Evolutionary conservation across 2,113 vertebrate species (phyloP), one percentile per base, ranked within the genome.

Genomic region (Aplodontia rufa): DNA sequence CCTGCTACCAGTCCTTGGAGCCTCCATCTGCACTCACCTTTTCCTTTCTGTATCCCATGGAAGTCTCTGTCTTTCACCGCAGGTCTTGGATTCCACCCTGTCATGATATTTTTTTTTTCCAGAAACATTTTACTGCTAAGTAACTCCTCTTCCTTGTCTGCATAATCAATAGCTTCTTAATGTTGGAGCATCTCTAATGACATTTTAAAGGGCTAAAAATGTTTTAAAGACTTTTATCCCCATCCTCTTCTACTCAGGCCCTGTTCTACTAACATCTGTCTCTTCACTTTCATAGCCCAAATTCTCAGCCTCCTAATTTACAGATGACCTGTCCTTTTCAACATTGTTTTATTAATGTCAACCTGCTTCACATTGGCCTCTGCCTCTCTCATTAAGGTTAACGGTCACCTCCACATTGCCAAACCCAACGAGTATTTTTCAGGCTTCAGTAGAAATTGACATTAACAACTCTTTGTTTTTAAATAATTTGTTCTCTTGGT

Each of bases 131-230:
- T 8, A 58, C n/a, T 74, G 45, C 20, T 5, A 79, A 85, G 32
- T 47, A 51, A 47, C 66, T 87, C 37, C 19, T 47, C 22, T 49
- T 17, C 53, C 19, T 75, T 78, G 79, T 49, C 32, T 89, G 19
- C 47, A 40, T 88, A 35, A 55, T 45, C 64, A 87, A 74, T 12
- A 45, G 19, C 17, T 93, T 90, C 49, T 30, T 74, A 66, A 83
- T 1, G 37, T 7, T 72, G 60, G 24, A 22, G 74, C 13, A 62
- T 69, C 88, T 37, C 60, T 22, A 58, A 24, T 40, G 64, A 72
- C 19, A 87, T 53, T 72, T 94, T 64, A 87, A 90, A 45, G 62
- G 37, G 19, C 20, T 74, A 95, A 81, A 92, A 58, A 87, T n/a
- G 14, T 49, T 74, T 74, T 69, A 45, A 87, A 40, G 10, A 8